Base-by-base conservation (phyloP, 92 coral and sea anemone genomes). In the Umimayanthus chanpuru region DNA sequence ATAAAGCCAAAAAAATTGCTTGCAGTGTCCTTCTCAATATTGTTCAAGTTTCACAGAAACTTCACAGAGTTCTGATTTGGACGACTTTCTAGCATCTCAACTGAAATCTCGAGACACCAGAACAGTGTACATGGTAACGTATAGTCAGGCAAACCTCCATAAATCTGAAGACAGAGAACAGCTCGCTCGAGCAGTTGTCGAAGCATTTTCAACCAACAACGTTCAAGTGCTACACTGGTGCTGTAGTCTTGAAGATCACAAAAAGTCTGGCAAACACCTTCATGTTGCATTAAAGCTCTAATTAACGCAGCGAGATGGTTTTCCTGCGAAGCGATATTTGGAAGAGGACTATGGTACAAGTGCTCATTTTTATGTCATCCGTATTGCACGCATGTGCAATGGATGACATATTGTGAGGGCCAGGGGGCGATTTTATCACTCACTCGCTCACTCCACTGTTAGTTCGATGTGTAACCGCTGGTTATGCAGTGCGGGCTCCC, bases 341-440 rank as follows among this genome's bases (percentile, higher is more conserved):
- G 77, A 58, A 26, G 86, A 85, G 39, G 66, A 76, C 39, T 84
- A 89, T 53, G 89, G 91, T 23, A 85, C 88, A 9, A 26, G 53
- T 6, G 93, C 71, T 3, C 77, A 91, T 65, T 93, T 74, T 73
- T 93, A n/a, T n/a, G n/a, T n/a, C n/a, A n/a, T n/a, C n/a, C n/a
- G n/a, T n/a, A n/a, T n/a, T n/a, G n/a, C n/a, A n/a, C n/a, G n/a
- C n/a, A n/a, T n/a, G n/a, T n/a, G n/a, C n/a, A n/a, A n/a, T n/a
- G n/a, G n/a, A n/a, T n/a, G n/a, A n/a, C n/a, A n/a, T n/a, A n/a
- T n/a, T n/a, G n/a, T n/a, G n/a, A n/a, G n/a, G n/a, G n/a, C n/a
- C n/a, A n/a, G n/a, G n/a, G n/a, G n/a, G n/a, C n/a, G n/a, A n/a
- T n/a, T n/a, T n/a, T n/a, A n/a, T n/a, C n/a, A n/a, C n/a, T n/a